Conservation (phyloP, 2,888 invertebrate species). For the Fragum fragum region DNA sequence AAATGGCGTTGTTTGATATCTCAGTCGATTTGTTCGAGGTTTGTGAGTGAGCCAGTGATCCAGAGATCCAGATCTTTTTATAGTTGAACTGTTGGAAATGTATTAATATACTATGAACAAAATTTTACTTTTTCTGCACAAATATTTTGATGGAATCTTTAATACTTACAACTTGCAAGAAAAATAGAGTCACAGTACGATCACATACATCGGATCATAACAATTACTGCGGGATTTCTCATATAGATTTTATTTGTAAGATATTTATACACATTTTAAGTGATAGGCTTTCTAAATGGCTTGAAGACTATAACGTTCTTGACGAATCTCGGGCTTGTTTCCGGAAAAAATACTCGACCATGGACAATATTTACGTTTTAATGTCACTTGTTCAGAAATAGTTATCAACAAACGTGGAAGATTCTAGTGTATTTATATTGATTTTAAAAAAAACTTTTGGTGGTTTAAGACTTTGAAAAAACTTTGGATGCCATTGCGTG, state of each 20-base stretch:
- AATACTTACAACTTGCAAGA: too few relatives aligned
- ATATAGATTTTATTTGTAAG: background rate
- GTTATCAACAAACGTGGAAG: background rate
- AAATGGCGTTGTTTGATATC: too few relatives aligned
- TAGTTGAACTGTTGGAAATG: too few relatives aligned
- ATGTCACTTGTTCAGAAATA: background rate
- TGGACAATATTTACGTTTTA: background rate
- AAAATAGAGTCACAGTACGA: too few relatives aligned
- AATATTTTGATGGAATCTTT: too few relatives aligned
- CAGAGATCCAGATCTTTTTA: too few relatives aligned
- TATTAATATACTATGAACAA: too few relatives aligned
- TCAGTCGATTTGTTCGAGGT: too few relatives aligned
- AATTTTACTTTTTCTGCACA: too few relatives aligned
- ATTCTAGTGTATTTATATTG: background rate
- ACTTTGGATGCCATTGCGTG: background rate
- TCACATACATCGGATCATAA: background rate
- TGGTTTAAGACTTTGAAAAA: background rate
- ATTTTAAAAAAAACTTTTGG: background rate
- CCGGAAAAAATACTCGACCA: background rate
- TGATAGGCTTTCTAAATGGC: background rate
- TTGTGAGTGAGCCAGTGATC: too few relatives aligned
- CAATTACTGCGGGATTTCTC: background rate
- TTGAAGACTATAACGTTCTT: background rate
- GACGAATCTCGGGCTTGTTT: background rate
- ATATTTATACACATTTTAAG: background rate